These are phyloP conservation scores for Mastacembelus armatus DNA, from an alignment of 2,797 vertebrate species.

Conservation along the genomic window DNA sequence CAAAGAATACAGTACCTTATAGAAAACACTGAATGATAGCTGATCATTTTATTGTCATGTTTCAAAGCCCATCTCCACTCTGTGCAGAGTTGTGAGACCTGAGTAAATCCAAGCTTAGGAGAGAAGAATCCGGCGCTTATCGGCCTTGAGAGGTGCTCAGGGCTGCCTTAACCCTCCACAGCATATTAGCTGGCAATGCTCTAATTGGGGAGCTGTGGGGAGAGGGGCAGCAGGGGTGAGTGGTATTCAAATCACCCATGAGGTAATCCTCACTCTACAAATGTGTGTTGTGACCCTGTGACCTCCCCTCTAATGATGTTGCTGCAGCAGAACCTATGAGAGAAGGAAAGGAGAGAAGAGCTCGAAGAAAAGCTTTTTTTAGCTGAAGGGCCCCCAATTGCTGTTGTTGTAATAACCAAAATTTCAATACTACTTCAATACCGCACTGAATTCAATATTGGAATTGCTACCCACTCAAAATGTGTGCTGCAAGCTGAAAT, in stretches of 20 bases:
- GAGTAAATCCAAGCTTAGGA: constrained; percentile 78
- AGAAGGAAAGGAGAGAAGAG: constrained; percentile 45
- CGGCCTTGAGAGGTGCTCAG: constrained; percentile 73
- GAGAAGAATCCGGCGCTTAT: constrained; percentile 79
- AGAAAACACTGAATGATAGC: constrained; percentile 21
- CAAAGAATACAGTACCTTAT: constrained; percentile 31
- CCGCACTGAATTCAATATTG: constrained; percentile 33
- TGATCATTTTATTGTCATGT: constrained; percentile 70
- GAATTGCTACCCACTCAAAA: constrained; percentile 27
- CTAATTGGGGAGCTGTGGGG: constrained; percentile 76
- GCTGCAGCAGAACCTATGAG: constrained; percentile 49
- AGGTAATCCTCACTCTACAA: constrained; percentile 83
- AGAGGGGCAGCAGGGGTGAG: constrained; percentile 66
- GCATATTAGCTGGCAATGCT: constrained; percentile 75
- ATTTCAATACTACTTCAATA: constrained; percentile 30
- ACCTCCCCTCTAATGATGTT: constrained; percentile 71
- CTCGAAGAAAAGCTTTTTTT: neutral
- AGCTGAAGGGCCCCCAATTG: neutral
- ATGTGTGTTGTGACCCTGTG: constrained; percentile 78
- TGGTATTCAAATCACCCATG: constrained; percentile 79
- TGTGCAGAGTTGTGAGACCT: constrained; percentile 65
- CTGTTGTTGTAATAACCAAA: constrained; percentile 25
- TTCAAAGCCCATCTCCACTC: constrained; percentile 61
- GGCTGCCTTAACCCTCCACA: constrained; percentile 67
- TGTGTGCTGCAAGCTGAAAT: constrained; percentile 29